A percentile compares a stretch with the other conserved stretches of the same genome.
Conservation (phyloP, 2,888 invertebrate species). For the Agelastica alni region DNA sequence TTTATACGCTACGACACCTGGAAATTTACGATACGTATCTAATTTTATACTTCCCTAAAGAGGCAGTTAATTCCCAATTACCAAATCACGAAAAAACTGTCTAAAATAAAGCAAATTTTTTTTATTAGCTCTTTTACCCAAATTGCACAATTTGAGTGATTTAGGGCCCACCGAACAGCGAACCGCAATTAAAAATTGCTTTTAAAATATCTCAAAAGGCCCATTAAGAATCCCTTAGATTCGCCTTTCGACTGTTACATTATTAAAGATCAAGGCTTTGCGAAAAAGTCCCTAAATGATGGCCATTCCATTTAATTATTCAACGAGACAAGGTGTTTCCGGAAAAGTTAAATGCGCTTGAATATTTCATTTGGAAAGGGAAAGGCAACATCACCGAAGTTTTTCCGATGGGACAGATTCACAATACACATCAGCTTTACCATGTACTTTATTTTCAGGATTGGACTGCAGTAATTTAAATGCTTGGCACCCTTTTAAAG, state of each 20-base stretch:
- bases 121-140: not conserved
- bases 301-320: slow-evolving; percentile 22
- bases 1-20: no score
- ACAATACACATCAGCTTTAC: not conserved
- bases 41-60: no score
- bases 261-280: slow-evolving; percentile 11
- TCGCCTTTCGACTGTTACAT: slow-evolving; percentile 5
- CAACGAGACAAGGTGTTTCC: slow-evolving; percentile 26
- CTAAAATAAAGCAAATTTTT: not conserved
- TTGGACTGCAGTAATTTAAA: not conserved
- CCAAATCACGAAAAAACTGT: not conserved
- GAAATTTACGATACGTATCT: no score
- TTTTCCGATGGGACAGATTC: not conserved
- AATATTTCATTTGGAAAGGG: slow-evolving; percentile 30
- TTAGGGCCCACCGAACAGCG: not conserved
- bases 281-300: slow-evolving; percentile 17
- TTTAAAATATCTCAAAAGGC: slow-evolving; percentile 11
- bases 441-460: not conserved
- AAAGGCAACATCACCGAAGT: not conserved
- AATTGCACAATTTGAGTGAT: slow-evolving; percentile 4
- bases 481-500: no score
- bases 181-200: slow-evolving; percentile 15
- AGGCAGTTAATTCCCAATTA: not conserved
- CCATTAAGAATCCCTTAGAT: slow-evolving; percentile 5
- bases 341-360: slow-evolving; percentile 28